Conservation (phyloP, 2,888 invertebrate species). For the Coecobrya sp. region DNA sequence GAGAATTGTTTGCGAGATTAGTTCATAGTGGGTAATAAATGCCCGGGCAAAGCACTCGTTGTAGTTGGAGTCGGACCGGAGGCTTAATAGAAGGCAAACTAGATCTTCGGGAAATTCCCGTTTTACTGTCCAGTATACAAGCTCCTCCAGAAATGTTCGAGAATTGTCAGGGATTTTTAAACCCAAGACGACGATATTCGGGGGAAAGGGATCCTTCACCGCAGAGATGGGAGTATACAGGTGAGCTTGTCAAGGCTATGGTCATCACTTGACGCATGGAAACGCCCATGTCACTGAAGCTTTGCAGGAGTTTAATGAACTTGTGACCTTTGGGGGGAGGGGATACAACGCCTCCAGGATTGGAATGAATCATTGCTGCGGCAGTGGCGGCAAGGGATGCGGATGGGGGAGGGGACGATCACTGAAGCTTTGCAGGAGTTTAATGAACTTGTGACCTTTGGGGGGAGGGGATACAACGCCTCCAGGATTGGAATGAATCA, state of each 20-base stretch:
- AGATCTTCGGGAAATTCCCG: constrained; percentile 99
- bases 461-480: constrained; percentile 49
- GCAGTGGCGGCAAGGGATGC: constrained; percentile 61
- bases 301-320: constrained; percentile 88
- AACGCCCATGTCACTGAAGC: constrained; percentile 89
- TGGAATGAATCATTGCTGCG: constrained; percentile 72
- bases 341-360: constrained; percentile 44
- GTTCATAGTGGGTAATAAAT: constrained; percentile 98
- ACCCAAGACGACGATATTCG: constrained; percentile 53
- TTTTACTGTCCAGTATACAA: constrained; percentile 99
- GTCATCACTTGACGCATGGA: constrained; percentile 89
- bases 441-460: constrained; percentile 88
- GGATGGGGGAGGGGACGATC: constrained; percentile 44
- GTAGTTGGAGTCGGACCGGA: constrained; percentile 97
- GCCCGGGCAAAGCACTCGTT: constrained; percentile 97
- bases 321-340: constrained; percentile 87
- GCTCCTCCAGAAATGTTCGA: constrained; percentile 95
- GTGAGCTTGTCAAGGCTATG: constrained; percentile 87
- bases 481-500: constrained; percentile 69
- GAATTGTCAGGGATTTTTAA: constrained; percentile 49
- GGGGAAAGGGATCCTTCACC: constrained; percentile 33
- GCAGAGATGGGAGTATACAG: constrained; percentile 82
- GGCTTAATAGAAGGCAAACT: constrained; percentile 97
- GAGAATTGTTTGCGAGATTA: constrained; percentile 96
- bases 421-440: constrained; percentile 88